A percentile compares a stretch with the other conserved stretches of the same genome.
Conservation (phyloP, 2,113 vertebrate genomes). For the Apistogramma diplotaenia region DNA sequence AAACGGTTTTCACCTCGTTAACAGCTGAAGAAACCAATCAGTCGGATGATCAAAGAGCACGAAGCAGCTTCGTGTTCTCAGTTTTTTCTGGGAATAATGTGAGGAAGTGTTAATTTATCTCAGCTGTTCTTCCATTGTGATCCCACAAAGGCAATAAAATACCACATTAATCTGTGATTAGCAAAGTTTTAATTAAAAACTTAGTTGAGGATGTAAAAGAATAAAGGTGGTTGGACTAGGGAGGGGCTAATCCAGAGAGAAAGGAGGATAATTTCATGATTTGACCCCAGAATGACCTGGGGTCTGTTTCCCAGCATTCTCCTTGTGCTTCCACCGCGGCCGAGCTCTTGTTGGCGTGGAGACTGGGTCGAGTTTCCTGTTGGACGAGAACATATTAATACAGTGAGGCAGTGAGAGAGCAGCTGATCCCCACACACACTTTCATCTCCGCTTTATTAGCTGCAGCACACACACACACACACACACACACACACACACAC, state of each 20-base stretch:
- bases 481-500: rapidly evolving
- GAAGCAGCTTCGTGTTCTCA: not conserved
- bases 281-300: not conserved
- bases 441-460: no score
- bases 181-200: not conserved
- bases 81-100: not conserved
- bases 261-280: not conserved
- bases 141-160: not conserved
- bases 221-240: not conserved
- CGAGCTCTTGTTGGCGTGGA: not conserved
- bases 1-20: not conserved
- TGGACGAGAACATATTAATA: not conserved
- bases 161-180: not conserved
- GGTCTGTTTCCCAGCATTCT: no score
- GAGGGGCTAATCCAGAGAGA: not conserved
- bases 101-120: not conserved
- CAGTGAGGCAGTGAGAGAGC: no score
- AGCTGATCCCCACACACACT: rapidly evolving
- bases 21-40: no score
- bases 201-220: not conserved
- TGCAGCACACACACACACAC: rapidly evolving
- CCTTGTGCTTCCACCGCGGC: not conserved
- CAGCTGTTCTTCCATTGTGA: not conserved
- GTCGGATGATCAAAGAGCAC: not conserved
- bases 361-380: rapidly evolving